phyloP scores from a whole-genome alignment of 2,113 vertebrate genomes.

The Austrofundulus limnaeus region DNA sequence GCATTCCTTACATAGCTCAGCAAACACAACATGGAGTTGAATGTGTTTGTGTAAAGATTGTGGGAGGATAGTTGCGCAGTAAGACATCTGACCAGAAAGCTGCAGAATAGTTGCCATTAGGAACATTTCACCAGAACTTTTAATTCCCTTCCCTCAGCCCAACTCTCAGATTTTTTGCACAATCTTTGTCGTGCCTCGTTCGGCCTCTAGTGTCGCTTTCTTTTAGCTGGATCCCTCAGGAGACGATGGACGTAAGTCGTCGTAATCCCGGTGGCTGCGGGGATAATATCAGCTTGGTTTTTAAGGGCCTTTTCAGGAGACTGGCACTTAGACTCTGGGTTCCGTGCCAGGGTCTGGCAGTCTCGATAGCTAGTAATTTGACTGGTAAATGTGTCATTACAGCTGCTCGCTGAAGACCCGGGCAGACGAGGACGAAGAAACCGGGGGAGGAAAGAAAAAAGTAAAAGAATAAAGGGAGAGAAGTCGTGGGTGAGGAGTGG shows the following conservation, averaged over 20 bases:
- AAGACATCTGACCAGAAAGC: slow-evolving; percentile 37
- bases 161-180: slow-evolving; percentile 24
- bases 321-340: slow-evolving; percentile 51
- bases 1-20: slow-evolving; percentile 68
- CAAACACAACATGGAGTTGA: slow-evolving; percentile 57
- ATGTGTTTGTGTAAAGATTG: slow-evolving; percentile 61
- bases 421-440: slow-evolving; percentile 44
- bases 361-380: slow-evolving; percentile 73
- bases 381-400: slow-evolving; percentile 77
- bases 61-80: slow-evolving; percentile 22
- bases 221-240: slow-evolving; percentile 45
- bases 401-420: slow-evolving; percentile 51
- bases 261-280: slow-evolving; percentile 43
- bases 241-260: slow-evolving; percentile 31
- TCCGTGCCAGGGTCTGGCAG: slow-evolving; percentile 60
- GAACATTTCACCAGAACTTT: slow-evolving; percentile 46
- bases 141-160: slow-evolving; percentile 43
- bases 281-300: slow-evolving; percentile 63
- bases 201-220: slow-evolving; percentile 33
- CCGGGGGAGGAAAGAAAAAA: slow-evolving; percentile 9
- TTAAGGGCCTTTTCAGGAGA: slow-evolving; percentile 59
- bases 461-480: not conserved
- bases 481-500: not conserved
- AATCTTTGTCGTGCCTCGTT: slow-evolving; percentile 29
- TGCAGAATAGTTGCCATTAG: slow-evolving; percentile 24